Percentiles rank a stretch among this genome's conserved stretches.
phyloP scores from a whole-genome alignment of 2,888 invertebrate species.

The Muschampia plurimacula region DNA sequence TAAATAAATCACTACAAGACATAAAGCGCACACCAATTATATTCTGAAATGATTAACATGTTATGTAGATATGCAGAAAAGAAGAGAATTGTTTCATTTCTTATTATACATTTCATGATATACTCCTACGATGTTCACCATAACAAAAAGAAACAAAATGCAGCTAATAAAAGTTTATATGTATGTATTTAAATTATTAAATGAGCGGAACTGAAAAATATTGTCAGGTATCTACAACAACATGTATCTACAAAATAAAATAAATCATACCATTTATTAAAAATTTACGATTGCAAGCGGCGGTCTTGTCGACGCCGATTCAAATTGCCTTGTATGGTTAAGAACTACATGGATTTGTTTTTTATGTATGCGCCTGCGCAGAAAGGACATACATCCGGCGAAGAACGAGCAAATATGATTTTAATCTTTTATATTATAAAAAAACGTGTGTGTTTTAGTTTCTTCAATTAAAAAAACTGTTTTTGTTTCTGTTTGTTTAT shows the following conservation, averaged over 20 bases:
- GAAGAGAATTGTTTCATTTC: too few relatives aligned
- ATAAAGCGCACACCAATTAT: too few relatives aligned
- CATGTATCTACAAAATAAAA: slow-evolving; percentile 8
- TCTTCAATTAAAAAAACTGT: too few relatives aligned
- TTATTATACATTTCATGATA: too few relatives aligned
- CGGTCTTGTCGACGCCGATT: slow-evolving; percentile 51
- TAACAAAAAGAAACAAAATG: background rate
- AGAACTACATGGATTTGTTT: slow-evolving; percentile 64
- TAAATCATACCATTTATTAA: slow-evolving; percentile 41
- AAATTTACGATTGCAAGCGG: slow-evolving; percentile 59
- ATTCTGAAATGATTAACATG: too few relatives aligned
- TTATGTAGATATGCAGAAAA: too few relatives aligned
- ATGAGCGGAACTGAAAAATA: background rate
- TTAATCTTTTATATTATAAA: too few relatives aligned
- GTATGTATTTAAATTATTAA: background rate
- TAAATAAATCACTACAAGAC: too few relatives aligned
- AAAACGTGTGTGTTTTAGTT: too few relatives aligned
- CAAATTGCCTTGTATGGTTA: slow-evolving; percentile 57
- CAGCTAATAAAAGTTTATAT: background rate
- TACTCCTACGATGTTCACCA: too few relatives aligned
- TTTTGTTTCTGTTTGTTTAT: too few relatives aligned
- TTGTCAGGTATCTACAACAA: slow-evolving; percentile 1
- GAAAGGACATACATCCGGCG: background rate
- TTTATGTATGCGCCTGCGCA: slow-evolving; percentile 43
- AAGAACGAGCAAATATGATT: background rate